Percentiles rank a stretch among this genome's conserved stretches.
Conservation (phyloP, 1,140 invertebrate species). For the Drosophila tsacasi region DNA sequence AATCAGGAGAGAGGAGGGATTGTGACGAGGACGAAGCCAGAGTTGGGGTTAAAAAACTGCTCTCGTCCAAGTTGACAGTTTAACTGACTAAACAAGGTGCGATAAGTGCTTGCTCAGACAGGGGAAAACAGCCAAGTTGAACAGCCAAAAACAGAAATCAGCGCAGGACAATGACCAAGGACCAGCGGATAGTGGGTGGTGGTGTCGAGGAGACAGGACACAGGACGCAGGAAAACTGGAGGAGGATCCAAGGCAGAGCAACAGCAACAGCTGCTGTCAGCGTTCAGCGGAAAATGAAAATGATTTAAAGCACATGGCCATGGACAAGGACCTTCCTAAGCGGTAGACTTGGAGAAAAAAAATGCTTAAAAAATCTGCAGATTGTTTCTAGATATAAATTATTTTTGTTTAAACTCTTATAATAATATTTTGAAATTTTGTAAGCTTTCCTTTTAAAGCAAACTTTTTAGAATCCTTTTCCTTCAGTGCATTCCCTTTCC, state of each 20-base stretch:
- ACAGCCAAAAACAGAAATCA: conserved; percentile 72
- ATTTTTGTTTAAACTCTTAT: neutral
- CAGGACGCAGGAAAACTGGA: neutral
- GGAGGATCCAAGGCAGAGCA: conserved; percentile 21
- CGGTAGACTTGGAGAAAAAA: neutral
- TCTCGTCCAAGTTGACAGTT: conserved; percentile 69
- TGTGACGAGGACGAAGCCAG: neutral
- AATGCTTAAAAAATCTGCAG: neutral
- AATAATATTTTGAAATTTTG: neutral
- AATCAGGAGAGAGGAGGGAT: conserved; percentile 57
- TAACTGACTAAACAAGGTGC: conserved; percentile 80
- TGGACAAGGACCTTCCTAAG: conserved; percentile 15
- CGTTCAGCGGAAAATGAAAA: conserved; percentile 72
- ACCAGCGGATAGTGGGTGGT: conserved; percentile 6
- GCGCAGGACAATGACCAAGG: conserved; percentile 75
- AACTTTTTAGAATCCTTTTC: neutral
- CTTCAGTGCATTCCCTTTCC: neutral
- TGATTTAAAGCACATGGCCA: conserved; percentile 77
- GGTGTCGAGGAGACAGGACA: conserved; percentile 5
- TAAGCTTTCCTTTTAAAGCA: neutral
- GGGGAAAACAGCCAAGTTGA: conserved; percentile 41
- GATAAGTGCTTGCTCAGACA: conserved; percentile 73
- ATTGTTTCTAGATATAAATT: neutral
- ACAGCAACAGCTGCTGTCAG: conserved; percentile 69
- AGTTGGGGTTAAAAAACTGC: conserved; percentile 49